phyloP scores from a whole-genome alignment of 2,113 vertebrate genomes.

The Sus scrofa region DNA sequence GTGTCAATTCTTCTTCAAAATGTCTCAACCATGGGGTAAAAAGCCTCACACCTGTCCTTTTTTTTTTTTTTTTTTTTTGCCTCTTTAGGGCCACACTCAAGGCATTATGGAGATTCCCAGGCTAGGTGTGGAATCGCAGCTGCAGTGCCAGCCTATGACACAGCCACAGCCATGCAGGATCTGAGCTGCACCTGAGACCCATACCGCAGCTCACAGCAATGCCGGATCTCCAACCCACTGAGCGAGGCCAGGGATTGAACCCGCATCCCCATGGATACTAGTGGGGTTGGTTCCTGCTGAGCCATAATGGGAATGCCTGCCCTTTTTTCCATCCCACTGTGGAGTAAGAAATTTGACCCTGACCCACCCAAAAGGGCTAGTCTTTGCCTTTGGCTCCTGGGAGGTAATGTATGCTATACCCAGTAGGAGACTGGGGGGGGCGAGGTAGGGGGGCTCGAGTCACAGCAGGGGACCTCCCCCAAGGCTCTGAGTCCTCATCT shows the following conservation, averaged over 20 bases:
- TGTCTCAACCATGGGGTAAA: background rate
- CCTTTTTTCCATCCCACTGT: accelerated
- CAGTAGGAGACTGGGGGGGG: background rate
- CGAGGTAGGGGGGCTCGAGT: background rate
- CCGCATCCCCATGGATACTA: too few species aligned
- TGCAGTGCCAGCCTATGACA: too few species aligned
- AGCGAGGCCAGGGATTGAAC: too few species aligned
- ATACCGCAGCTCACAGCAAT: too few species aligned
- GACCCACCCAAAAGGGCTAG: background rate
- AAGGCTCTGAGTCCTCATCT: background rate
- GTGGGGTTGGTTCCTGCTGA: too few species aligned
- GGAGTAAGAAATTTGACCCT: background rate
- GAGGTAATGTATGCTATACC: background rate
- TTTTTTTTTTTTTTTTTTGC: background rate
- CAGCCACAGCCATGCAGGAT: too few species aligned
- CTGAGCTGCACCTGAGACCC: too few species aligned
- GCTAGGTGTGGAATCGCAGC: too few species aligned
- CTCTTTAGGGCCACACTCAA: too few species aligned
- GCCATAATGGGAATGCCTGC: too few species aligned
- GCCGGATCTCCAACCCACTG: too few species aligned
- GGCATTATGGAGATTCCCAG: too few species aligned
- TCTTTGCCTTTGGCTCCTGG: background rate
- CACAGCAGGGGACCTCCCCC: background rate
- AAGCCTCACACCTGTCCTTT: background rate
- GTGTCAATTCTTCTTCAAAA: background rate